Evolutionary conservation across 1,140 invertebrate genomes (phyloP).

Genomic region (Papilio dardanus): DNA sequence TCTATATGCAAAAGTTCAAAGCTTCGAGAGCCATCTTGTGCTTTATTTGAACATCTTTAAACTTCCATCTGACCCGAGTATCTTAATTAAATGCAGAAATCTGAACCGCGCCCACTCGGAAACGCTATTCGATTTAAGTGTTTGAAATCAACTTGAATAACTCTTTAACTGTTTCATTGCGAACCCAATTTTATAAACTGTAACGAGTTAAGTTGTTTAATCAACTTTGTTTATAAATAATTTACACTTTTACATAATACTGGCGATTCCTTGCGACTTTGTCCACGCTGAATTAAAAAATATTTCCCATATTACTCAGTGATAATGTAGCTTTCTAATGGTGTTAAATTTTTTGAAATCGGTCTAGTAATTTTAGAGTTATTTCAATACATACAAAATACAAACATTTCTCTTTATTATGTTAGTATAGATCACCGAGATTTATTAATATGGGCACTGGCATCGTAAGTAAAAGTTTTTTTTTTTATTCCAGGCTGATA

Average conservation of each 20-base stretch:
- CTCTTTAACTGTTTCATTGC: constrained; percentile 16
- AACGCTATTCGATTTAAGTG: constrained; percentile 23
- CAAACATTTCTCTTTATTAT: too few species aligned
- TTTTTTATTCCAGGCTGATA: too few species aligned
- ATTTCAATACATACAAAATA: too few species aligned
- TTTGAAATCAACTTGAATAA: constrained; percentile 22
- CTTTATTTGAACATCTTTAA: background rate
- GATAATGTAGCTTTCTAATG: too few species aligned
- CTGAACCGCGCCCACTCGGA: background rate
- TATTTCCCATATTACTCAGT: too few species aligned
- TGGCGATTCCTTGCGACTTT: too few species aligned
- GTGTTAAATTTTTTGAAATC: too few species aligned
- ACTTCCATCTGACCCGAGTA: background rate
- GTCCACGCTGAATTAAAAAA: too few species aligned
- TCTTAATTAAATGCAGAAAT: constrained; percentile 22
- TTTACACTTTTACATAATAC: background rate
- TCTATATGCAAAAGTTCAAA: background rate
- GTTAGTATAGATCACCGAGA: too few species aligned
- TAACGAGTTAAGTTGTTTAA: constrained; percentile 15
- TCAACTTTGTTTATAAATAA: background rate
- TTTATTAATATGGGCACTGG: too few species aligned
- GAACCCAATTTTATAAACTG: background rate
- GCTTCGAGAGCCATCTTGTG: background rate
- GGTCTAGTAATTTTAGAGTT: too few species aligned
- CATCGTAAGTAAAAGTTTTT: too few species aligned